phyloP scores from a whole-genome alignment of 2,113 vertebrate species.

The Nibea albiflora region DNA sequence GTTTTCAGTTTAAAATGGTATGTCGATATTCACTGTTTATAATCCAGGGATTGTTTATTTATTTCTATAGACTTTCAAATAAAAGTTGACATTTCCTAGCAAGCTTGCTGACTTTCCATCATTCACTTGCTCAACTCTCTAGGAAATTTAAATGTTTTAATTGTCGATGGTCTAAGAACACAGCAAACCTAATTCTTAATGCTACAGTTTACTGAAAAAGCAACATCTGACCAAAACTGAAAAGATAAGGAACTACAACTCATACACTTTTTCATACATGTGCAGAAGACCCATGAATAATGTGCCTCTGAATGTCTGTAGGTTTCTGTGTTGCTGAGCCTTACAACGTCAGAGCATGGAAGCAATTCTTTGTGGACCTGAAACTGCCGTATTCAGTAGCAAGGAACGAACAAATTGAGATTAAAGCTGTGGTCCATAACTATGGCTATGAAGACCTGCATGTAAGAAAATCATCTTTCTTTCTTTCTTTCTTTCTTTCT shows the following conservation, averaged over 20 bases:
- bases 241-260: not conserved
- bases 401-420: slow-evolving; percentile 83
- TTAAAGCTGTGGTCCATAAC: slow-evolving; percentile 85
- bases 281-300: not conserved
- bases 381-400: slow-evolving; percentile 83
- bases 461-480: slow-evolving; percentile 45
- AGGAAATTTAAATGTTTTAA: too few relatives aligned
- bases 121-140: too few relatives aligned
- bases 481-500: too few relatives aligned
- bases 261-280: too few relatives aligned
- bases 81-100: too few relatives aligned
- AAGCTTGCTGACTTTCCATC: too few relatives aligned
- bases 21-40: too few relatives aligned
- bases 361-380: slow-evolving; percentile 84
- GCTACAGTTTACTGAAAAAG: not conserved
- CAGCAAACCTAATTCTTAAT: not conserved
- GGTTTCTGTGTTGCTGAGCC: slow-evolving; percentile 86
- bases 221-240: not conserved
- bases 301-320: slow-evolving; percentile 30
- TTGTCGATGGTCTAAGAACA: too few relatives aligned
- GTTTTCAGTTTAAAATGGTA: too few relatives aligned
- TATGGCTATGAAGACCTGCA: slow-evolving; percentile 65
- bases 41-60: too few relatives aligned
- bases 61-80: too few relatives aligned
- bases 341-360: slow-evolving; percentile 74